phyloP scores from a whole-genome alignment of 1,140 invertebrate species.

The Hetaerina americana region DNA sequence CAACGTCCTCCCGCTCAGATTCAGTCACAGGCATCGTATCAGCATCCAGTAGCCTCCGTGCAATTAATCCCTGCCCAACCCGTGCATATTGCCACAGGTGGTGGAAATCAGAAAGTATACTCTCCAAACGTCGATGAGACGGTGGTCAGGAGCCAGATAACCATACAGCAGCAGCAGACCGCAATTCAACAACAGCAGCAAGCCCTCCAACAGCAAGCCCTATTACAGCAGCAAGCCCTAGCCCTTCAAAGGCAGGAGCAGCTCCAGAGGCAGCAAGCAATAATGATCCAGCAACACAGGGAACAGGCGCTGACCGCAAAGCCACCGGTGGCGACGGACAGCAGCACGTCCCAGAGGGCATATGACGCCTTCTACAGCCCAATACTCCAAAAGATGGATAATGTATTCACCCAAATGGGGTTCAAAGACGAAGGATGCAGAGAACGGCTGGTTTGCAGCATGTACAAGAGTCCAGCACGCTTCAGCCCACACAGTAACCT shows the following conservation, averaged over 20 bases:
- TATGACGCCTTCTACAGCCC: conserved; percentile 66
- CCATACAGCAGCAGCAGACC: neutral
- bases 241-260: conserved; percentile 5
- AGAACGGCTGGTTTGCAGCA: conserved; percentile 61
- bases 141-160: conserved; percentile 11
- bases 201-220: neutral
- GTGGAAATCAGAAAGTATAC: conserved; percentile 14
- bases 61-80: neutral
- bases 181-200: conserved; percentile 4
- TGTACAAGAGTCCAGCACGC: conserved; percentile 62
- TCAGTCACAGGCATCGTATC: neutral
- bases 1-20: neutral
- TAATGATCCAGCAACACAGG: neutral
- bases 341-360: conserved; percentile 14
- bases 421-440: conserved; percentile 51
- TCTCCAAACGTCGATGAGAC: neutral
- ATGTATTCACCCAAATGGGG: conserved; percentile 52
- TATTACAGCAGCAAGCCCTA: neutral
- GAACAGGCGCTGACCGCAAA: conserved; percentile 7
- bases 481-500: conserved; percentile 73
- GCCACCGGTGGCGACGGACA: conserved; percentile 11
- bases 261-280: neutral
- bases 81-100: neutral
- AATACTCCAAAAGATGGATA: conserved; percentile 57
- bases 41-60: neutral